Evolutionary conservation across 1,140 invertebrate genomes (phyloP), one percentile per base, ranked within the genome.

Genomic region (Anoplophora glabripennis): DNA sequence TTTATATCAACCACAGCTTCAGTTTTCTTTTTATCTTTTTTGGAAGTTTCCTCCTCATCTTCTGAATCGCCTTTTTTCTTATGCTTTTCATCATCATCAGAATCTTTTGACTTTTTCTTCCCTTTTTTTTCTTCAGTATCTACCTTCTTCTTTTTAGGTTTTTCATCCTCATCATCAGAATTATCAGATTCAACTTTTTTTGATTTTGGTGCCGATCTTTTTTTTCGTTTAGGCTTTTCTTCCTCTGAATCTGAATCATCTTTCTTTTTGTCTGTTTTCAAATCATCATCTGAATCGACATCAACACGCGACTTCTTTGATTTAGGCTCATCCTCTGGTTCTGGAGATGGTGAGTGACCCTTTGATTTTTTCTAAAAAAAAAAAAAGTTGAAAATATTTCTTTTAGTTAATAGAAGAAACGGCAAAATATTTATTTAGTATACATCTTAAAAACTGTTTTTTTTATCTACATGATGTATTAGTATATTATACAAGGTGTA

Each of bases 181-280:
- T 53, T 45, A 33, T 63, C 61, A 41, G 55, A 53, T 15, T 55
- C 51, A 37, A 18, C 49, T 53, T 54, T 59, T 14, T 49, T 63
- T 7, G 35, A 55, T 59, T 63, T 37, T 12, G 53, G 48, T 42
- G 28, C 53, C 4, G 41, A 37, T 44, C 28, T 59, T 46, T 46
- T 42, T 37, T 49, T 48, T 28, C 61, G 34, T 59, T 69, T 56
- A 49, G 57, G 15, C 59, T 68, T 61, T 40, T 62, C 60, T 28
- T 54, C 52, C 38, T 67, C 69, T 14, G 41, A 34, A 34, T 63
- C 65, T 7, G 52, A 57, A 12, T 60, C 72, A 9, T 72, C 75
- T 42, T 60, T 62, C 53, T 68, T 61, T 37, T 67, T 63, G 35
- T 69, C 61, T 34, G 52, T 58, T 51, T 68, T 61, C 28, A 62